Evolutionary conservation across 2,888 invertebrate genomes (phyloP).

Genomic region (Zhengitettix transpicula): DNA sequence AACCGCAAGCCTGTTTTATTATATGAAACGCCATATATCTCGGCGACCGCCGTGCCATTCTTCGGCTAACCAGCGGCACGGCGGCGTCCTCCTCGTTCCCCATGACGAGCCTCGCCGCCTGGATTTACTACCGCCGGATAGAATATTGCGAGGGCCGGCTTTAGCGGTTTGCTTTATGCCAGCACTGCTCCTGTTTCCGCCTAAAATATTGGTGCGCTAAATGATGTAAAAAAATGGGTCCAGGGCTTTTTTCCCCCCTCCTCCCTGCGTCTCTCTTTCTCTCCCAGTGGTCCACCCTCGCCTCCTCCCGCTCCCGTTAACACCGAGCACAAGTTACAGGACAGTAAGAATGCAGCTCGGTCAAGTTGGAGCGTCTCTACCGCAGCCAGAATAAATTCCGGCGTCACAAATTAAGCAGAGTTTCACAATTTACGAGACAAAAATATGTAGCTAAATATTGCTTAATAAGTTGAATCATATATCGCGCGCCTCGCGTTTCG

Average conservation of each 20-base stretch:
- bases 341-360: not conserved
- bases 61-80: constrained; percentile 11
- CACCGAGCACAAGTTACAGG: not conserved
- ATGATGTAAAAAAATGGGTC: not conserved
- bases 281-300: not conserved
- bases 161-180: constrained; percentile 1
- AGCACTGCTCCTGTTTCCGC: not conserved
- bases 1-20: constrained; percentile 14
- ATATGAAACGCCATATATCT: constrained; percentile 13
- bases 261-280: not conserved
- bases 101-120: constrained; percentile 8
- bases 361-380: not conserved
- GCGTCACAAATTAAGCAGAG: no score
- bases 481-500: no score
- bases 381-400: no score
- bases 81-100: constrained; percentile 9
- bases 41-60: constrained; percentile 6
- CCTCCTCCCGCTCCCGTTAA: not conserved
- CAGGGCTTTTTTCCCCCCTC: not conserved
- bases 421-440: no score
- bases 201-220: not conserved
- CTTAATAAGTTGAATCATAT: no score
- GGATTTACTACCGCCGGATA: constrained; percentile 9
- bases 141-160: constrained; percentile 4
- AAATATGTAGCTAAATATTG: no score